These are phyloP conservation scores for Heliconius aoede DNA, from an alignment of 2,888 invertebrate species.

Conservation along the genomic window DNA sequence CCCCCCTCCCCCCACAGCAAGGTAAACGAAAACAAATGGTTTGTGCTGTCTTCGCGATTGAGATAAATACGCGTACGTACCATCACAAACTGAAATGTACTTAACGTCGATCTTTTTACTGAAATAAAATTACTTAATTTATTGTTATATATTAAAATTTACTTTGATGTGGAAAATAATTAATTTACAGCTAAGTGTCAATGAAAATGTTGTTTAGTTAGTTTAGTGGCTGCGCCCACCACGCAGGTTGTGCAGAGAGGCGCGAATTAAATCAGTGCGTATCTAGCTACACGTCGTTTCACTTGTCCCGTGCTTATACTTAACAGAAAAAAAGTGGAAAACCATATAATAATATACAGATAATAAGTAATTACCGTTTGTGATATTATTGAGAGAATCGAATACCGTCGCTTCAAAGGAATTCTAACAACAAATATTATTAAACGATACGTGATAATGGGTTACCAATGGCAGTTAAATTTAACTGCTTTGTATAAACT, in stretches of 20 bases:
- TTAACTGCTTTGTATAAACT: constrained; percentile 10
- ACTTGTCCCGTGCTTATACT: no score
- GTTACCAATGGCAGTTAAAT: constrained; percentile 11
- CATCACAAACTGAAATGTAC: neutral
- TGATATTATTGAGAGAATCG: neutral
- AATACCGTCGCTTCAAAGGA: neutral
- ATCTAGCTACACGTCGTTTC: no score
- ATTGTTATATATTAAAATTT: no score
- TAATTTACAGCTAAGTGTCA: no score
- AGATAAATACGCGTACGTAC: constrained; percentile 13
- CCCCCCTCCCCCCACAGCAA: no score
- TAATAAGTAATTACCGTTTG: neutral
- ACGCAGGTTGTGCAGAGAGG: no score
- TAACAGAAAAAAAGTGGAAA: no score
- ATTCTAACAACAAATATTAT: neutral
- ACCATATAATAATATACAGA: neutral
- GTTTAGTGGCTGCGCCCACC: no score
- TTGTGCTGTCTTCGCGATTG: neutral
- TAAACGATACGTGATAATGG: constrained; percentile 13
- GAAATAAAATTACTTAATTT: neutral
- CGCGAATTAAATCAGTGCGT: no score
- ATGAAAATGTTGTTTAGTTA: no score
- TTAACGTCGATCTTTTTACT: constrained; percentile 7
- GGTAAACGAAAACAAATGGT: constrained; percentile 25
- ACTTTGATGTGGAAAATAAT: no score